phyloP scores from a whole-genome alignment of 2,797 vertebrate species.

The Lophotriccus pileatus region DNA sequence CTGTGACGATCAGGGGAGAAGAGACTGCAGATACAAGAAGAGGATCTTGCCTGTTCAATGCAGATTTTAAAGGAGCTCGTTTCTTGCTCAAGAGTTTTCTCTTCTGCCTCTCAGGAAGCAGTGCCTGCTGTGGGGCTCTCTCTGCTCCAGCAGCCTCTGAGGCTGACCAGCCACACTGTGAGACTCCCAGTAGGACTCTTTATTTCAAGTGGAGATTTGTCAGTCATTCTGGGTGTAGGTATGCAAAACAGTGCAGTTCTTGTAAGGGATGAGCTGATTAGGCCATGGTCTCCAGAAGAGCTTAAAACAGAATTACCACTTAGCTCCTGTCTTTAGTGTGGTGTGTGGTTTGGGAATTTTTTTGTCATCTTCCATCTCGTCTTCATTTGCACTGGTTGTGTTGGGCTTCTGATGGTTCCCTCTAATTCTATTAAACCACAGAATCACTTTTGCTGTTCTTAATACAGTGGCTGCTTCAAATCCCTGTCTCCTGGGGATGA shows the following conservation, averaged over 20 bases:
- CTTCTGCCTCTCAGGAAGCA: not conserved
- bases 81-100: not conserved
- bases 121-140: not conserved
- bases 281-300: not conserved
- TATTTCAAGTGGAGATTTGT: not conserved
- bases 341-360: not conserved
- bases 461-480: constrained; percentile 42
- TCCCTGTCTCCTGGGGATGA: constrained; percentile 45
- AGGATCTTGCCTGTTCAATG: not conserved
- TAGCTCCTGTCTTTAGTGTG: not conserved
- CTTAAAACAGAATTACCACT: not conserved
- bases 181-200: not conserved
- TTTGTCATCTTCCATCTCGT: constrained; percentile 9
- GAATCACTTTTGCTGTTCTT: constrained; percentile 26
- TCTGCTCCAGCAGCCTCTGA: not conserved
- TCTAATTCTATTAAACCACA: constrained; percentile 24
- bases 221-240: not conserved
- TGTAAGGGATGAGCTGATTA: not conserved
- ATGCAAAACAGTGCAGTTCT: not conserved
- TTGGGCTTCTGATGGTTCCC: not conserved
- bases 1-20: not conserved
- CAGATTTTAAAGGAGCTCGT: not conserved
- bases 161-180: not conserved
- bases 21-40: not conserved
- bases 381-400: not conserved